phyloP scores from a whole-genome alignment of 2,888 invertebrate genomes.

The Eupeodes luniger region DNA sequence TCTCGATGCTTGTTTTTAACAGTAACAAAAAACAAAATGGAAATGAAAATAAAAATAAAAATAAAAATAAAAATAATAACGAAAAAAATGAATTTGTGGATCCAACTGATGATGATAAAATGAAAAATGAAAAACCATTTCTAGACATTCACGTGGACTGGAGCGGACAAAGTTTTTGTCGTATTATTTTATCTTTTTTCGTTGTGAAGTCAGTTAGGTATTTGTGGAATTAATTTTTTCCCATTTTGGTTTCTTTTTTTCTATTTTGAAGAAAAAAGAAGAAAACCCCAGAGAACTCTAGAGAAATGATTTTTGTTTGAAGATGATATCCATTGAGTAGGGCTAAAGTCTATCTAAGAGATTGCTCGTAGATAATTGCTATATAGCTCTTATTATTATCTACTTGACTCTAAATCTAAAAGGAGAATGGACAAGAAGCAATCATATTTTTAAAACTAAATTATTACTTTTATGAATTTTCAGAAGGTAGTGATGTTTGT shows the following conservation, averaged over 20 bases:
- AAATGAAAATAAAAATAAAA: background rate
- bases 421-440: background rate
- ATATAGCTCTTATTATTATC: background rate
- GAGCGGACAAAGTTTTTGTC: slow-evolving; percentile 26
- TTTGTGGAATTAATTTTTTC: slow-evolving; percentile 21
- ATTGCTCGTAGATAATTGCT: slow-evolving; percentile 1
- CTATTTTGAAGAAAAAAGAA: background rate
- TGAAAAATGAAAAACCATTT: slow-evolving; percentile 25
- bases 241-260: background rate
- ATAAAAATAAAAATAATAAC: background rate
- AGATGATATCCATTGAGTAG: slow-evolving; percentile 1
- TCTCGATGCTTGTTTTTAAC: background rate
- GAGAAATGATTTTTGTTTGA: slow-evolving; percentile 16
- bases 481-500: background rate
- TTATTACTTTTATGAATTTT: background rate
- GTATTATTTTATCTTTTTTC: background rate
- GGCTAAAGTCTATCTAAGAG: background rate
- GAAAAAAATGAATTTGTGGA: slow-evolving; percentile 11
- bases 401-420: background rate
- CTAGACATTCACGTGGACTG: slow-evolving; percentile 31
- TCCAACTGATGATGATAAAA: slow-evolving; percentile 34
- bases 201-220: slow-evolving; percentile 2
- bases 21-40: slow-evolving; percentile 1
- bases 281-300: slow-evolving; percentile 20
- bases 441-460: background rate